phyloP scores from a whole-genome alignment of 2,113 vertebrate genomes.

The Chionomys nivalis region DNA sequence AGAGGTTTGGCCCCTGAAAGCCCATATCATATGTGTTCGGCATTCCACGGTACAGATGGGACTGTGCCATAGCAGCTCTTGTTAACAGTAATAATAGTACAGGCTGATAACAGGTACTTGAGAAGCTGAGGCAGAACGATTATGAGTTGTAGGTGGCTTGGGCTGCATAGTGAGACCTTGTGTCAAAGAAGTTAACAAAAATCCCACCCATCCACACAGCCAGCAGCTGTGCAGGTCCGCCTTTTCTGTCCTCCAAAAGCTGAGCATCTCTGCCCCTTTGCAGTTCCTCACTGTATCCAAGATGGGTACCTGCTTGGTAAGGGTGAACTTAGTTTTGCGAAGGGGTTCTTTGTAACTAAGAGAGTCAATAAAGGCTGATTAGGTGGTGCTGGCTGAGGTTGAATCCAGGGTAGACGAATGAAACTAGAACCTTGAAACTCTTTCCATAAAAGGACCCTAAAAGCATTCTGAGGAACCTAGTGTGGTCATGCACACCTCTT shows the following conservation, averaged over 20 bases:
- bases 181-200: background rate
- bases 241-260: no score
- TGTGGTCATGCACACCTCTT: background rate
- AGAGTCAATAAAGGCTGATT: background rate
- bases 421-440: background rate
- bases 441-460: background rate
- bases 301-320: background rate
- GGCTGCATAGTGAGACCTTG: background rate
- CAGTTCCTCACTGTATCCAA: background rate
- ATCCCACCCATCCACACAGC: background rate
- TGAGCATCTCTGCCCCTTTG: no score
- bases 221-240: background rate
- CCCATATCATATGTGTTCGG: background rate
- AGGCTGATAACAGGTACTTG: background rate
- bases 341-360: background rate
- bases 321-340: background rate
- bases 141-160: background rate
- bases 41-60: background rate
- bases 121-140: background rate
- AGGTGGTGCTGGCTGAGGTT: background rate
- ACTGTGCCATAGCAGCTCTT: background rate
- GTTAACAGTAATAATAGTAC: background rate
- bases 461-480: background rate
- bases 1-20: background rate
- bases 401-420: background rate